Evolutionary conservation across 2,888 invertebrate genomes (phyloP), one percentile per base, ranked within the genome.

Genomic region (Schizotus pectinicornis): DNA sequence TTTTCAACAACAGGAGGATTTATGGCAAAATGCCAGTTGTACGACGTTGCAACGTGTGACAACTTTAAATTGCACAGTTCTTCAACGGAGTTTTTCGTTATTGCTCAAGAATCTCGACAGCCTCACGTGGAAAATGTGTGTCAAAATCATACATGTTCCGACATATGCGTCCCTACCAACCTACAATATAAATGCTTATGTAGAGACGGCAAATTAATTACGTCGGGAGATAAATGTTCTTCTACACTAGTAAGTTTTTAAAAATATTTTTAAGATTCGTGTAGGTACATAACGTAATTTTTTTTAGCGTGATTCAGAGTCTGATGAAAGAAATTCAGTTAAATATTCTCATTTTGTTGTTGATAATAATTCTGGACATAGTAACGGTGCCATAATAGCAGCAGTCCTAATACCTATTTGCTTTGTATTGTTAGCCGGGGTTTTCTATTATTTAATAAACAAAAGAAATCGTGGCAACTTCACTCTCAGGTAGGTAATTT

Each of bases 11-110:
- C 81, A 0, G 82, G 83, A 0, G 84, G 83, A 39, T 81, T 82
- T 13, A 79, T 90, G 31, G 81, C 81, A 11, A 86, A 85, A 53
- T 90, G 88, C 69, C 78, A 79, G n/a, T 77, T 88, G 33, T 86
- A 81, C 63, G 86, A 83, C 7, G 57, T 73, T 5, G 79, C 77
- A 31, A 69, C 67, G 1, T 89, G 89, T 69, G 73, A 76, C 12
- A 62, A 74, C 1, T 79, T 84, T 59, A 75, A 78, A 45, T 60
- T 85, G 57, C 79, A 81, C 56, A 75, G 80, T 13, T 72, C 78
- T 42, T 81, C 82, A 59, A 77, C 81, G 6, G 81, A 82, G 43
- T 73, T 83, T 13, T 85, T 88, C 62, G 77, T 80, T 0, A 77
- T 88, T 3, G 74, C 79, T 8, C 87, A 87, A 55, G 66, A 71